phyloP scores from a whole-genome alignment of 2,888 invertebrate genomes.

The Leuctra nigra region DNA sequence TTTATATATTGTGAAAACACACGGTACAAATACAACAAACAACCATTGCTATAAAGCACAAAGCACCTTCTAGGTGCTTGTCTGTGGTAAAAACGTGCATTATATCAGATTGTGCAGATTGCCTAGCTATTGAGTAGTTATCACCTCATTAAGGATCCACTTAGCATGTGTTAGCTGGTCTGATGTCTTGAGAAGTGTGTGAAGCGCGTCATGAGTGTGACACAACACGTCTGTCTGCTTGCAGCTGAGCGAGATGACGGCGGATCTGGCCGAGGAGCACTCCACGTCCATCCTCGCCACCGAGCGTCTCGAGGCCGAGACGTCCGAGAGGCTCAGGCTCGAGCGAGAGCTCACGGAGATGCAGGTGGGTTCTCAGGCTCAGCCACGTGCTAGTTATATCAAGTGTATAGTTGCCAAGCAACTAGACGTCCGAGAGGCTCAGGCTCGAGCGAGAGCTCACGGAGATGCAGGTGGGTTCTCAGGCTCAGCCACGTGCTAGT shows the following conservation, averaged over 20 bases:
- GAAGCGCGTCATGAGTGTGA: too few relatives aligned
- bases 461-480: constrained; percentile 56
- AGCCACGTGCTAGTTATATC: constrained; percentile 30
- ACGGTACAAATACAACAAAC: too few relatives aligned
- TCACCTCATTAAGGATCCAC: too few relatives aligned
- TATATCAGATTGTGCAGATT: too few relatives aligned
- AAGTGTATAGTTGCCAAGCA: neutral
- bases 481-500: constrained; percentile 31
- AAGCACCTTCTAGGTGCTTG: too few relatives aligned
- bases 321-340: constrained; percentile 74
- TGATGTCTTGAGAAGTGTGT: too few relatives aligned
- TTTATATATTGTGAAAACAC: too few relatives aligned
- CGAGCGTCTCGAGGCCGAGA: constrained; percentile 86
- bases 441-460: constrained; percentile 81
- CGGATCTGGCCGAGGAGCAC: constrained; percentile 88
- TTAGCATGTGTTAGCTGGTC: too few relatives aligned
- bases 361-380: constrained; percentile 42
- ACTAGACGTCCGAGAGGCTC: constrained; percentile 72
- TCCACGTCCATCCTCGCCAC: constrained; percentile 82
- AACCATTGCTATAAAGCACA: too few relatives aligned
- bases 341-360: constrained; percentile 84
- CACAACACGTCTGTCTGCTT: too few relatives aligned
- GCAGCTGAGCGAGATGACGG: constrained; percentile 86
- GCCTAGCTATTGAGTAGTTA: too few relatives aligned
- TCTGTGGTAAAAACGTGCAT: too few relatives aligned